Evolutionary conservation across 2,797 vertebrate genomes (phyloP).

Genomic region (Austrolebias charrua): DNA sequence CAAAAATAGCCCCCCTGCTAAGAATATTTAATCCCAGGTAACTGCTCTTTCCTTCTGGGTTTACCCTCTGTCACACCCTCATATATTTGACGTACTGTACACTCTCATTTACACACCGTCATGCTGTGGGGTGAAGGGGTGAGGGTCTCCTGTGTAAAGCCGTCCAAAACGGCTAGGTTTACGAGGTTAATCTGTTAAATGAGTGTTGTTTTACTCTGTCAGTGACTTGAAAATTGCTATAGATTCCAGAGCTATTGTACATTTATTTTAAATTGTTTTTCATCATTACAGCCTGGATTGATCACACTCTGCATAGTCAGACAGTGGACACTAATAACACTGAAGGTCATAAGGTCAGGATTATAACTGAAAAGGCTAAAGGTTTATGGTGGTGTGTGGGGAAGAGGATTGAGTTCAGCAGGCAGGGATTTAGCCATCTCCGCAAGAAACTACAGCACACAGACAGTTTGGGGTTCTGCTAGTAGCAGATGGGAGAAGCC

Average conservation of each 20-base stretch:
- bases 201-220: conserved; percentile 14
- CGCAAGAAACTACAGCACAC: conserved; percentile 19
- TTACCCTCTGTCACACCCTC: conserved; percentile 47
- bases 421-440: conserved; percentile 29
- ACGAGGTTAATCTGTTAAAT: conserved; percentile 61
- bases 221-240: not conserved
- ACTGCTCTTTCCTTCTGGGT: conserved; percentile 33
- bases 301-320: conserved; percentile 14
- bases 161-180: conserved; percentile 51
- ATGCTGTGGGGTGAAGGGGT: not conserved
- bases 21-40: conserved; percentile 75
- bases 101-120: conserved; percentile 9
- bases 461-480: conserved; percentile 20
- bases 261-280: not conserved
- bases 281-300: not conserved
- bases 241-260: not conserved
- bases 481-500: conserved; percentile 19
- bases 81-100: conserved; percentile 45
- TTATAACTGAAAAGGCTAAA: conserved; percentile 28
- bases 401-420: conserved; percentile 32
- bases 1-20: conserved; percentile 76
- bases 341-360: conserved; percentile 36
- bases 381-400: conserved; percentile 8
- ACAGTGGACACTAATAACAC: conserved; percentile 5
- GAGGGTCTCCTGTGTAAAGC: conserved; percentile 24